A percentile compares a stretch with the other conserved stretches of the same genome.
phyloP scores from a whole-genome alignment of 1,140 invertebrate species.

The Varroa destructor region DNA sequence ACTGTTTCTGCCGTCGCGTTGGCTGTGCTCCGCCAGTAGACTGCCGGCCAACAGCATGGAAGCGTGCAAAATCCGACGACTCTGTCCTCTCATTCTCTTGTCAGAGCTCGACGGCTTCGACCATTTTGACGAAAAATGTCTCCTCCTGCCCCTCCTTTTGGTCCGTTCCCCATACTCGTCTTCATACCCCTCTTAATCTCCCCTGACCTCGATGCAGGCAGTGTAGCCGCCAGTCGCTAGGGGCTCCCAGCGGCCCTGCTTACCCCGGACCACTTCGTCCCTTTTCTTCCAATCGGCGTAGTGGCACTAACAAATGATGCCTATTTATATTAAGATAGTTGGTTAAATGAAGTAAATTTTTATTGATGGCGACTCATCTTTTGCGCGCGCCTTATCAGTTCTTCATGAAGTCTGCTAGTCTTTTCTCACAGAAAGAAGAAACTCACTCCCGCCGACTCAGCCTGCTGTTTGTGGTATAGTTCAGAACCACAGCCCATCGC shows the following conservation, averaged over 20 bases:
- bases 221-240: too few species aligned
- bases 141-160: not conserved
- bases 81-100: too few species aligned
- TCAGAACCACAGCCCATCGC: too few species aligned
- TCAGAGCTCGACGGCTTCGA: not conserved
- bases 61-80: too few species aligned
- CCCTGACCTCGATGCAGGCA: not conserved
- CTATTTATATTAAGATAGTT: conserved; percentile 28
- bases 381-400: conserved; percentile 24
- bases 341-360: conserved; percentile 29
- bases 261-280: not conserved
- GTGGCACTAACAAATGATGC: conserved; percentile 19
- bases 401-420: not conserved
- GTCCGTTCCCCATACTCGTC: too few species aligned
- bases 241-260: not conserved
- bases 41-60: too few species aligned
- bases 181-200: not conserved
- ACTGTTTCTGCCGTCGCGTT: too few species aligned
- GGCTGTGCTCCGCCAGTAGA: too few species aligned
- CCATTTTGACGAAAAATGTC: conserved; percentile 12
- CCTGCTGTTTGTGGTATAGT: too few species aligned
- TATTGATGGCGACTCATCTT: conserved; percentile 27
- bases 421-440: too few species aligned
- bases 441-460: too few species aligned
- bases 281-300: not conserved